These are phyloP conservation scores for Lutjanus campechanus DNA, from an alignment of 2,797 vertebrate genomes.

Conservation along the genomic window DNA sequence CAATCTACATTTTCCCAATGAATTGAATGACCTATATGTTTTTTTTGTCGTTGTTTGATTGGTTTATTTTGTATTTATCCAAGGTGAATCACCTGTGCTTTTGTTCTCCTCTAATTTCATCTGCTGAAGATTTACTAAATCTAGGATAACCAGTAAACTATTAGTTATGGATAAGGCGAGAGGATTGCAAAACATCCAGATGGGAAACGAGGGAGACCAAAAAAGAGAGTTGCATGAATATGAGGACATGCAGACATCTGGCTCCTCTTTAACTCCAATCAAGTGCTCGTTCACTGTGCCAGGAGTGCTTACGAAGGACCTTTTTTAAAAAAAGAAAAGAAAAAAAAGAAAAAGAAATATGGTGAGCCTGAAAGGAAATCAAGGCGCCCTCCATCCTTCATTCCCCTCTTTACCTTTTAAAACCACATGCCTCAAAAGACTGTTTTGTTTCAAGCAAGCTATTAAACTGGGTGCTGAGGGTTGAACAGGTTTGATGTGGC, in stretches of 20 bases:
- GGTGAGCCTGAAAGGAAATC: constrained; percentile 73
- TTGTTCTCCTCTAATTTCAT: constrained; percentile 16
- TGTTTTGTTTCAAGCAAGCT: constrained; percentile 80
- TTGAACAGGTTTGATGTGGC: constrained; percentile 81
- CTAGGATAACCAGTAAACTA: constrained; percentile 27
- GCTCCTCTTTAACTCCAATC: constrained; percentile 66
- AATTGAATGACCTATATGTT: constrained; percentile 41
- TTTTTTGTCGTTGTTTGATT: constrained; percentile 30
- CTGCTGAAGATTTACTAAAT: constrained; percentile 22
- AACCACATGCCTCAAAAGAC: constrained; percentile 69
- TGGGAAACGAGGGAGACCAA: constrained; percentile 40
- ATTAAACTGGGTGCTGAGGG: constrained; percentile 73
- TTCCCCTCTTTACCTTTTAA: constrained; percentile 71
- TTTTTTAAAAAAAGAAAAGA: constrained; percentile 26
- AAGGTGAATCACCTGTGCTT: constrained; percentile 33
- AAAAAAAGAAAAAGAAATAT: constrained; percentile 51
- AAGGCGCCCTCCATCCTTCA: constrained; percentile 55
- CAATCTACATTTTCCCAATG: neutral
- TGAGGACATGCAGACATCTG: constrained; percentile 60
- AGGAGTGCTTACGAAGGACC: constrained; percentile 62
- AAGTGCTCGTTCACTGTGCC: constrained; percentile 58
- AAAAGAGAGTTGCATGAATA: constrained; percentile 45
- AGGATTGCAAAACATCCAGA: constrained; percentile 44
- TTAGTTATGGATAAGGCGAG: constrained; percentile 32
- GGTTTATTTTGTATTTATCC: constrained; percentile 36